Evolutionary conservation across 2,888 invertebrate genomes (phyloP).

Genomic region (Cheilosia pagana): DNA sequence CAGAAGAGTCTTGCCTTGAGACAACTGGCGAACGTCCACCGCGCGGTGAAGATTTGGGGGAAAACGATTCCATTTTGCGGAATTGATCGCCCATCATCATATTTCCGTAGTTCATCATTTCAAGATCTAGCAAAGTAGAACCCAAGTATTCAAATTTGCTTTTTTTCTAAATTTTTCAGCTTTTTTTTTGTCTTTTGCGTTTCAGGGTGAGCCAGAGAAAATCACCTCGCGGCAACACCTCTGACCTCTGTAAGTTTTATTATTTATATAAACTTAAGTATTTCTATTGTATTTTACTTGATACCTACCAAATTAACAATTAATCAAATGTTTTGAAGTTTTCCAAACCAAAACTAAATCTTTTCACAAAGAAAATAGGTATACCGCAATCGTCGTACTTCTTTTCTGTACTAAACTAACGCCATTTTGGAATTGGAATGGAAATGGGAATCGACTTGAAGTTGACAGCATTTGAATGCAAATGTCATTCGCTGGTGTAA

Average conservation of each 20-base stretch:
- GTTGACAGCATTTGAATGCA: conserved; percentile 46
- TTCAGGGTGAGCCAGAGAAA: conserved; percentile 66
- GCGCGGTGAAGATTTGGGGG: conserved; percentile 97
- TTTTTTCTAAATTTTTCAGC: background rate
- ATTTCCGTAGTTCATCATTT: conserved; percentile 84
- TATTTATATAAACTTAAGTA: background rate
- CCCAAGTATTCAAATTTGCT: background rate
- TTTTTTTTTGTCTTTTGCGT: conserved; percentile 63
- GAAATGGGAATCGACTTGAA: background rate
- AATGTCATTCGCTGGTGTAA: conserved; percentile 66
- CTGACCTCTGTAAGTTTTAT: background rate
- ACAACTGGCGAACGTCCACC: conserved; percentile 98
- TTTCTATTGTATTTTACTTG: background rate
- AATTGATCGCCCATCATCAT: conserved; percentile 97
- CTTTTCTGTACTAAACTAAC: conserved; percentile 69
- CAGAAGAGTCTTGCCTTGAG: conserved; percentile 97
- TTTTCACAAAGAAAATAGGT: conserved; percentile 43
- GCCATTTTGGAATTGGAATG: conserved; percentile 76
- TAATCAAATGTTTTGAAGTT: conserved; percentile 32
- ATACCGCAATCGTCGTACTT: background rate
- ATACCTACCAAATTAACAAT: conserved; percentile 10
- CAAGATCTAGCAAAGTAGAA: conserved; percentile 35
- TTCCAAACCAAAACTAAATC: conserved; percentile 53
- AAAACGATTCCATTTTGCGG: conserved; percentile 96
- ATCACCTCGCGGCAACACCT: conserved; percentile 36